phyloP scores from a whole-genome alignment of 2,797 vertebrate genomes.

The Amazona ochrocephala region DNA sequence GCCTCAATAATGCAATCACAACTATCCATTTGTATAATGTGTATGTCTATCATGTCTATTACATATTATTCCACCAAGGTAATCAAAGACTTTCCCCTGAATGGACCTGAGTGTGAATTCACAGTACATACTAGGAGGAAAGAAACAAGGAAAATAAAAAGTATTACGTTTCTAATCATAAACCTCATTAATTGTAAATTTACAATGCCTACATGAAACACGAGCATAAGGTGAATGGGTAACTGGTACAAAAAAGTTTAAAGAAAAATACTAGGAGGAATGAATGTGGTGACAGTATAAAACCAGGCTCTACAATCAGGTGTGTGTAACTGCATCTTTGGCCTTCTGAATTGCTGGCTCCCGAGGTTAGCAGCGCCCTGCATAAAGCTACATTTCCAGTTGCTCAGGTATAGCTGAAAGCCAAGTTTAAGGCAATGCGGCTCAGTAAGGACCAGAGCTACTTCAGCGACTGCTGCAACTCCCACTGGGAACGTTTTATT shows the following conservation, averaged over 20 bases:
- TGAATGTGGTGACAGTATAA: neutral
- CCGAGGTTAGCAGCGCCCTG: neutral
- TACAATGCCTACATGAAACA: neutral
- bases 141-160: rapidly evolving
- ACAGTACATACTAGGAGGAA: neutral
- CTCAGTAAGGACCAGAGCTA: neutral
- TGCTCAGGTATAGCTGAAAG: neutral
- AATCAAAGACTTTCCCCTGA: neutral
- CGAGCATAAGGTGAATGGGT: rapidly evolving
- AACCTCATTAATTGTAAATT: neutral
- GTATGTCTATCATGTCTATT: neutral
- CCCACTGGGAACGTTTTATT: neutral
- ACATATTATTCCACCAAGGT: neutral
- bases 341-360: neutral
- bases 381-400: neutral
- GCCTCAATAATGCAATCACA: neutral
- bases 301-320: neutral
- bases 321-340: rapidly evolving
- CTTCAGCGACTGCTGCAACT: neutral
- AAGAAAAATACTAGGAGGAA: rapidly evolving
- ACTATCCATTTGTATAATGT: neutral
- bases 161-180: neutral
- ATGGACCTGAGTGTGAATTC: neutral
- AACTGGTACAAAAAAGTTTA: neutral
- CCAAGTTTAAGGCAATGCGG: neutral